A percentile compares a stretch with the other conserved stretches of the same genome.
These are phyloP conservation scores for Cantharis flavilabris DNA, from an alignment of 2,888 invertebrate genomes.

Conservation along the genomic window DNA sequence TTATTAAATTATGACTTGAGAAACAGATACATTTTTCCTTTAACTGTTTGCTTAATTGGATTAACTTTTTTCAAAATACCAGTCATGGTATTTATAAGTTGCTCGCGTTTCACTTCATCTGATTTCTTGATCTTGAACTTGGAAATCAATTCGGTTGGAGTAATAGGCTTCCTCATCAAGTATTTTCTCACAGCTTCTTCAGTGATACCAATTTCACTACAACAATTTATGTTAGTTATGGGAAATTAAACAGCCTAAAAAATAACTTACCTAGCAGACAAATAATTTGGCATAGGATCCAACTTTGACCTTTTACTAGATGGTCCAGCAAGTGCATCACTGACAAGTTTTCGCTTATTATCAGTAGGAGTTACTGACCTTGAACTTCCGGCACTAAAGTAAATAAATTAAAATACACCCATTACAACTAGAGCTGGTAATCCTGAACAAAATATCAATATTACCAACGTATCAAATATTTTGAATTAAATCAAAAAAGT, in stretches of 20 bases:
- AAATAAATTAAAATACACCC: not conserved
- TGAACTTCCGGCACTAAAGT: conserved; percentile 60
- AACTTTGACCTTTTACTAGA: conserved; percentile 62
- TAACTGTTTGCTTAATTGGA: conserved; percentile 88
- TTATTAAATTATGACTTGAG: conserved; percentile 63
- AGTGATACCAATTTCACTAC: conserved; percentile 85
- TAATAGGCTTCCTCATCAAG: conserved; percentile 95
- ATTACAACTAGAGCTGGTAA: not conserved
- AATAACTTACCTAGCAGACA: conserved; percentile 55
- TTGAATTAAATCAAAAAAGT: too few relatives aligned
- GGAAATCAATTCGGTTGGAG: conserved; percentile 91
- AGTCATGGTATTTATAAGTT: conserved; percentile 91
- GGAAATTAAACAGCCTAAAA: not conserved
- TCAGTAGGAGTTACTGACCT: conserved; percentile 59
- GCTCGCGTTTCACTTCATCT: conserved; percentile 80
- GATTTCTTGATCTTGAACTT: conserved; percentile 95
- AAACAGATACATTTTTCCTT: conserved; percentile 93
- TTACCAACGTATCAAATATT: not conserved
- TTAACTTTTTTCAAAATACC: conserved; percentile 94
- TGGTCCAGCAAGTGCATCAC: conserved; percentile 56
- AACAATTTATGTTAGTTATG: not conserved
- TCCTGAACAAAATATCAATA: not conserved
- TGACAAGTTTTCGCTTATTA: conserved; percentile 53
- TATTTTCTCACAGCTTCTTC: conserved; percentile 95
- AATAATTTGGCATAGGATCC: conserved; percentile 57